phyloP scores from a whole-genome alignment of 2,888 invertebrate genomes.

The Penaeus monodon region DNA sequence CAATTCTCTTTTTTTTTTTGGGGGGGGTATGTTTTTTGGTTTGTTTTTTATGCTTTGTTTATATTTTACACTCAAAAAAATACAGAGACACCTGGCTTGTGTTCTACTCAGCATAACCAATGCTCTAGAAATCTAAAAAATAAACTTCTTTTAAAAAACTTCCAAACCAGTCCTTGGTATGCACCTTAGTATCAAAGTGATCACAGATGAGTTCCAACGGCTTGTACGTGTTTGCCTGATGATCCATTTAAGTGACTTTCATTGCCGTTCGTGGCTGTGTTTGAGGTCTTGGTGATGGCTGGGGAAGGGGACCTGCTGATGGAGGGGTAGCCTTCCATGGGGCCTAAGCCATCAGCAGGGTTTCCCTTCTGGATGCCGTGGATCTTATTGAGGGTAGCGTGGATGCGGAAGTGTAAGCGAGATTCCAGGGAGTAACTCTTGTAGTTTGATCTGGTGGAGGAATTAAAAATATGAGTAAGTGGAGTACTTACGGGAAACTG shows the following conservation, averaged over 20 bases:
- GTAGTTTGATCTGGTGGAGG: constrained; percentile 83
- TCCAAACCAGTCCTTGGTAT: constrained; percentile 6
- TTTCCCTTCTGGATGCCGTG: constrained; percentile 56
- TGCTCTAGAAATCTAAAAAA: not conserved
- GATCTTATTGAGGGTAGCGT: constrained; percentile 74
- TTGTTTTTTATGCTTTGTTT: too few species aligned
- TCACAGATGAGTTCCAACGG: constrained; percentile 35
- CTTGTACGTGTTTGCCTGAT: constrained; percentile 15
- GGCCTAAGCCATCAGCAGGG: constrained; percentile 23
- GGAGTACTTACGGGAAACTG: constrained; percentile 3
- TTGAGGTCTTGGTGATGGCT: constrained; percentile 15
- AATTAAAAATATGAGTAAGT: not conserved
- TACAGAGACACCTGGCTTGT: not conserved
- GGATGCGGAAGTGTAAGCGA: constrained; percentile 88
- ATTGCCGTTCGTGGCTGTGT: constrained; percentile 27
- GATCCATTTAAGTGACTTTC: constrained; percentile 18
- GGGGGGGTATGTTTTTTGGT: not conserved
- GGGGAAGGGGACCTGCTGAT: constrained; percentile 50
- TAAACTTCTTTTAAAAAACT: not conserved
- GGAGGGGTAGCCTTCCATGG: constrained; percentile 38
- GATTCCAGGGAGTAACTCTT: constrained; percentile 90
- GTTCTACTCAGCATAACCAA: not conserved
- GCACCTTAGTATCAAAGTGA: constrained; percentile 4
- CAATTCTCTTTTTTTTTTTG: not conserved
- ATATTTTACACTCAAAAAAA: too few species aligned